Base-by-base conservation (phyloP, 2,888 invertebrate species). In the Lymantria monacha region DNA sequence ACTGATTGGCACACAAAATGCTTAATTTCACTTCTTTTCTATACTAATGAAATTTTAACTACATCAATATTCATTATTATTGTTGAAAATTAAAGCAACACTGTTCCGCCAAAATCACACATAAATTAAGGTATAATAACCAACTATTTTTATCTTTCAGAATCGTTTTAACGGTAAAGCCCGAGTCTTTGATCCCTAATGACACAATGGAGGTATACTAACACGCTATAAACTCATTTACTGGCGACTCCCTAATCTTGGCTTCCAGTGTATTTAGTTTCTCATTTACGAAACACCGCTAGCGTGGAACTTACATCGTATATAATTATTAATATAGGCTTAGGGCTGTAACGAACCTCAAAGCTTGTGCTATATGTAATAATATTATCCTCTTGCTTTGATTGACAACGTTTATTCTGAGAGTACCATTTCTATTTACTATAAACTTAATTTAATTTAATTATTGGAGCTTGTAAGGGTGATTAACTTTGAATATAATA, bases 201-300 rank as follows among this genome's bases (percentile, higher is more conserved):
- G 72, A 76, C 70, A 74, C 74, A 72, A 74, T 73, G 70, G 70
- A 65, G 74, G 73, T 72, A 71, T 70, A 76, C 72, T 76, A 81
- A 77, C 87, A 87, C 87, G 87, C 87, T 62, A 87, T 85, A 85
- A 85, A 80, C 83, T 84, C 85, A 86, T 88, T 88, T 85, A 73
- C 72, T 65, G 74, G 72, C 66, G 74, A 72, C 70, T 72, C 74
- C 74, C 75, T 79, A 85, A 85, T 83, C 81, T 81, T 78, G 67
- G 72, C 76, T 77, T 72, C 66, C 69, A 70, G 66, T 73, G 78
- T 81, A 81, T 84, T 87, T 84, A 85, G 81, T 84, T 81, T 81
- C 83, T 76, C 83, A 81, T 83, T 83, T 84, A 76, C 72, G 72
- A 70, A 74, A 66, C 69, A 67, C 70, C 65, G 71, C 58, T 78